A percentile compares a stretch with the other conserved stretches of the same genome.
These are phyloP conservation scores for Zaprionus nigranus DNA, from an alignment of 1,140 invertebrate species.

Conservation along the genomic window DNA sequence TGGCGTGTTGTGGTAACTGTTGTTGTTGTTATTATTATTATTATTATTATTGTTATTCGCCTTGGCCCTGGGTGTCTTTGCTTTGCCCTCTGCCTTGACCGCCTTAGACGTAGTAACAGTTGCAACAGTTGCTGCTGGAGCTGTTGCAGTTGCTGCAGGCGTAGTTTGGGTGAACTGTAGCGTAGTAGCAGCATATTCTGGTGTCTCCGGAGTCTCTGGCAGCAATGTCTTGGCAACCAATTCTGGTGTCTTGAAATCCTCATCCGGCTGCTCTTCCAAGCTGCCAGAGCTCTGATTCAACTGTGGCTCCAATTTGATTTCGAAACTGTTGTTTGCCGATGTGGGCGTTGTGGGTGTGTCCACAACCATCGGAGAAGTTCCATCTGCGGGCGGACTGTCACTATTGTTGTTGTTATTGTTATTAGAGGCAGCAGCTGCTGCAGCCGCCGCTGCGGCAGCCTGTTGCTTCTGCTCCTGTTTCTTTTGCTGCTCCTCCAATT, in stretches of 20 bases:
- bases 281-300: slow-evolving; percentile 68
- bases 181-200: slow-evolving; percentile 78
- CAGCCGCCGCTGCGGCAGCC: slow-evolving; percentile 84
- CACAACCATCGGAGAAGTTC: slow-evolving; percentile 24
- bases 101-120: slow-evolving; percentile 28
- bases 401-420: slow-evolving; percentile 72
- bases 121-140: slow-evolving; percentile 14
- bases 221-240: slow-evolving; percentile 80
- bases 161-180: slow-evolving; percentile 66
- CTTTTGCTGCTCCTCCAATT: slow-evolving; percentile 92
- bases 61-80: slow-evolving; percentile 57
- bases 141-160: slow-evolving; percentile 27
- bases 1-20: slow-evolving; percentile 70
- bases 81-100: slow-evolving; percentile 34
- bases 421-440: slow-evolving; percentile 50
- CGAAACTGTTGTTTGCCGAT: slow-evolving; percentile 69
- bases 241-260: slow-evolving; percentile 56
- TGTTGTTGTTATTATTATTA: slow-evolving; percentile 57
- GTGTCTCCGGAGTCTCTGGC: slow-evolving; percentile 80
- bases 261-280: slow-evolving; percentile 62
- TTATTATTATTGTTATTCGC: slow-evolving; percentile 54
- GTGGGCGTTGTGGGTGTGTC: slow-evolving; percentile 70
- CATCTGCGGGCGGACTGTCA: slow-evolving; percentile 61
- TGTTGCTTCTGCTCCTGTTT: slow-evolving; percentile 88
- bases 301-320: slow-evolving; percentile 75